Percentiles rank a stretch among this genome's conserved stretches.
These are phyloP conservation scores for Agrotis segetum DNA, from an alignment of 2,888 invertebrate species.

Conservation along the genomic window DNA sequence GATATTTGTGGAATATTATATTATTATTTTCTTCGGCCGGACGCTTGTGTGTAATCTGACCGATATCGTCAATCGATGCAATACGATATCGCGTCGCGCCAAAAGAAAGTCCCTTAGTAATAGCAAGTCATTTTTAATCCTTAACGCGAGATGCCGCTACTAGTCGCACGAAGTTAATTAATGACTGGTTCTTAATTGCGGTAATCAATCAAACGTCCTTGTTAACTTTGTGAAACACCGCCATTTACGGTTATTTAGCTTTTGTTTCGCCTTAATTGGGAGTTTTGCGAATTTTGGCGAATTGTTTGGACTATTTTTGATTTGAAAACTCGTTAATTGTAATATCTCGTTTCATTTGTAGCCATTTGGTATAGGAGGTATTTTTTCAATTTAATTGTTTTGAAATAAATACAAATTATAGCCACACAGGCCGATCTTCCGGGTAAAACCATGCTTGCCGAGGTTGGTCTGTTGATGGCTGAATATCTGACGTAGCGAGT, in stretches of 20 bases:
- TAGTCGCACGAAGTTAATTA: constrained; percentile 29
- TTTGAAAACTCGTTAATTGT: not conserved
- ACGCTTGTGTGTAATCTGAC: no score
- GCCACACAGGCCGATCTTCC: no score
- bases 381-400: no score
- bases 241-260: constrained; percentile 1
- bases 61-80: no score
- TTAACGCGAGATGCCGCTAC: constrained; percentile 41
- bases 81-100: no score
- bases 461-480: no score
- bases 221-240: constrained; percentile 30
- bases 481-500: no score
- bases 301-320: not conserved
- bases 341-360: not conserved
- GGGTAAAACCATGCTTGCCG: no score
- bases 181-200: constrained; percentile 32
- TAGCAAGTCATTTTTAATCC: constrained; percentile 6
- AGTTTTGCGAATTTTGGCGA: not conserved
- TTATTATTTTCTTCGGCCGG: no score
- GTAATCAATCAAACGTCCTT: constrained; percentile 48
- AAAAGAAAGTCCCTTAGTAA: no score
- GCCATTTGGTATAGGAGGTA: not conserved
- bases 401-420: no score
- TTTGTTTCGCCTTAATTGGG: not conserved
- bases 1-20: no score